Conservation (phyloP, 2,113 vertebrate genomes). For the Phalacrocorax aristotelis region DNA sequence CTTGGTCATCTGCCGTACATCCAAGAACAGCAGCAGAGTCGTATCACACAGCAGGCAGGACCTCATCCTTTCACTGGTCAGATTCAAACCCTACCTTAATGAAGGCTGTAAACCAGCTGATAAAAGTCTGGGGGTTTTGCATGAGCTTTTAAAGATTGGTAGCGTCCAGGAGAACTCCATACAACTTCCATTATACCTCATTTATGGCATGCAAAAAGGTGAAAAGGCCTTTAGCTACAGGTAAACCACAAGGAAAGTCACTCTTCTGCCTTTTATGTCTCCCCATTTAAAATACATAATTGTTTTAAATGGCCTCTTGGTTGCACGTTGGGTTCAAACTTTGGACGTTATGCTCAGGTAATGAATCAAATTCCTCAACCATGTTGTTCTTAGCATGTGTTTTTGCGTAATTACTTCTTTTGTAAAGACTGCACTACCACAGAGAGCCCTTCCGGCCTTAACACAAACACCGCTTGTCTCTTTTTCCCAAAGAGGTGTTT, state of each 20-base stretch:
- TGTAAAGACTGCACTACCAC: background rate
- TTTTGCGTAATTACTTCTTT: slow-evolving; percentile 15
- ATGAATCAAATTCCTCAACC: slow-evolving; percentile 53
- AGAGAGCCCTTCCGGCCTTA: background rate
- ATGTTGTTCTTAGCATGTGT: slow-evolving; percentile 43
- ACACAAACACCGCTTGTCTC: background rate
- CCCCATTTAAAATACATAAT: slow-evolving; percentile 14
- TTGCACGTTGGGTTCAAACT: slow-evolving; percentile 21
- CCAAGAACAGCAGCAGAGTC: background rate
- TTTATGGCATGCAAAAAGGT: background rate
- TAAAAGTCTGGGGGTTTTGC: background rate
- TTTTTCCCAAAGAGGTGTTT: background rate
- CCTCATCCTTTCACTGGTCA: background rate
- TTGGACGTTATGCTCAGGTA: slow-evolving; percentile 46
- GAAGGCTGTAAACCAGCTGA: background rate
- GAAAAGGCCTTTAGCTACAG: background rate
- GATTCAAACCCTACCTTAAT: background rate
- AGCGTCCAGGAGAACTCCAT: background rate
- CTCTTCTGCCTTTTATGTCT: slow-evolving; percentile 33
- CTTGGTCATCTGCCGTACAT: background rate
- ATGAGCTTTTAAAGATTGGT: background rate
- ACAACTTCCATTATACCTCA: background rate
- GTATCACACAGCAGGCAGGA: background rate
- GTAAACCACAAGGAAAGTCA: background rate
- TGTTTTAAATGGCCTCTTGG: slow-evolving; percentile 23